A percentile compares a stretch with the other conserved stretches of the same genome.
These are phyloP conservation scores for Ylistrum balloti DNA, from an alignment of 1,140 invertebrate genomes.

Conservation along the genomic window DNA sequence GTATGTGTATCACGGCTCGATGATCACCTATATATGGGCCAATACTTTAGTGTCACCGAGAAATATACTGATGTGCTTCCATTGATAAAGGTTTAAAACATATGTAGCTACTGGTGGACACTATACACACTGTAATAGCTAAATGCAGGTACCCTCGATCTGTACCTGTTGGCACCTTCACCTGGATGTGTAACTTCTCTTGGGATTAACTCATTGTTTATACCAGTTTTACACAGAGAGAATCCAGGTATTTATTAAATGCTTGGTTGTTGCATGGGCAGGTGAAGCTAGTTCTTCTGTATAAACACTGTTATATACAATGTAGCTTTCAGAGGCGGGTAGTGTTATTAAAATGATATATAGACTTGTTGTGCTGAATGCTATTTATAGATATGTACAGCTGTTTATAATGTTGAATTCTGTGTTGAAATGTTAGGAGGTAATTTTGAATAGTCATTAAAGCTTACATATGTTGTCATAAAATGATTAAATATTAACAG, in stretches of 20 bases:
- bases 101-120: slow-evolving; percentile 8
- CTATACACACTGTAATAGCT: background rate
- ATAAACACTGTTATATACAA: background rate
- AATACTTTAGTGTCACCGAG: background rate
- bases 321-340: background rate
- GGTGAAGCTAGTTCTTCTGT: background rate
- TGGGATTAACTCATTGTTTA: background rate
- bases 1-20: background rate
- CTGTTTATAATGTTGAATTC: too few species aligned
- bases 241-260: background rate
- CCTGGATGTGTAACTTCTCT: background rate
- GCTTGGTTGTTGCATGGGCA: background rate
- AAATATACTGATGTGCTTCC: slow-evolving; percentile 6
- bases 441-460: slow-evolving; percentile 14
- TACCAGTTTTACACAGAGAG: background rate
- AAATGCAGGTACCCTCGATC: background rate
- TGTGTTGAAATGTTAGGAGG: too few species aligned
- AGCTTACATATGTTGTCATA: too few species aligned
- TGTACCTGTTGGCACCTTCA: background rate
- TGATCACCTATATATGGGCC: slow-evolving; percentile 24
- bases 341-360: background rate
- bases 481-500: too few species aligned
- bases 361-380: background rate
- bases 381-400: too few species aligned
- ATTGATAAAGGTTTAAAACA: slow-evolving; percentile 14